Evolutionary conservation across 2,113 vertebrate genomes (phyloP), one percentile per base, ranked within the genome.

Genomic region (Bubo blakistoni): DNA sequence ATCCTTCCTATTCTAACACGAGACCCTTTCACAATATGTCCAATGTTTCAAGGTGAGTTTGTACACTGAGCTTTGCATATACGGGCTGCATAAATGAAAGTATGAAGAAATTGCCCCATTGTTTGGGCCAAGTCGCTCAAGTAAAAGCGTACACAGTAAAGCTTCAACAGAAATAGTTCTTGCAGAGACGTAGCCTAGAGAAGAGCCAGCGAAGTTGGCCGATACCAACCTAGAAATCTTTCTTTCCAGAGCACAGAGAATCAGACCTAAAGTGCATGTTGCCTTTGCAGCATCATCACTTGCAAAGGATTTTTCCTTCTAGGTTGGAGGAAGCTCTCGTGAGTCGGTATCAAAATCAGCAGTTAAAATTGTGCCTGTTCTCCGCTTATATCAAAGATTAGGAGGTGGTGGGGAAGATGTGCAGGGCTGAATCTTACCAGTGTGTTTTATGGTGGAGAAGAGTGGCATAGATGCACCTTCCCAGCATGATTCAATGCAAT

Each of bases 281-380:
- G 55, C n/a, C 46, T 40, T 71, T 82, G 72, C n/a, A 80, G 61
- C 46, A 34, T 25, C 18, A 10, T 49, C 2, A 0, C 54, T 73
- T 77, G 17, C n/a, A 57, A 54, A 69, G 16, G 46, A 29, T 20
- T 81, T 32, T 54, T 29, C 25, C 16, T 38, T 38, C 65, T 11
- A 36, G 19, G 5, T 40, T 67, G 22, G n/a, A 78, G 32, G 73
- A 36, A 55, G 26, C 10, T 80, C 32, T 17, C 24, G 2, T 4
- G 8, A 49, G 30, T 4, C 0, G 5, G 20, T 15, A 3, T 14
- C 25, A 2, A 29, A 19, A 9, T 26, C 44, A 25, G 36, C 21
- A 40, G 52, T 20, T 59, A 42, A 44, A 80, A 20, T 2, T 1
- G 6, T 69, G 17, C 54, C 44, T 65, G 22, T 26, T 80, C 24